Base-by-base conservation (phyloP, 2,797 vertebrate genomes). In the Enteromius thamalakanensis region DNA sequence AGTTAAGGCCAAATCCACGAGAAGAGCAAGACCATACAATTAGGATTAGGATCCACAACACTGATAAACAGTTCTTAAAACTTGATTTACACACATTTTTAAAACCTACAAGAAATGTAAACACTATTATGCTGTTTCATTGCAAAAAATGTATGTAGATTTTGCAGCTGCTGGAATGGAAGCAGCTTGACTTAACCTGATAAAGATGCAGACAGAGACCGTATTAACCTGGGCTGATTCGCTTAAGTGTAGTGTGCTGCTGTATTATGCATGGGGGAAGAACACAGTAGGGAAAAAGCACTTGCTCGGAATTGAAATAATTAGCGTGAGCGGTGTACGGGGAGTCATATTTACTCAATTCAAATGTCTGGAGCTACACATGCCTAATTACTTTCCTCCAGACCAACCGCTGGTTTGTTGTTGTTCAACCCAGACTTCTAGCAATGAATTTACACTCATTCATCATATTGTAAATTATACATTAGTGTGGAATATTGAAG, bases 341-440 rank as follows among this genome's bases (percentile, higher is more conserved):
- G 81, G 79, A 83, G 64, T 76, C 79, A 84, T 86, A 75, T 84
- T 79, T 76, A 80, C 77, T 80, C 62, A 58, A 64, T 80, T 84
- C 65, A 84, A 84, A 76, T 75, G 74, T 80, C 77, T 84, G 58
- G 79, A 72, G 79, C 81, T 76, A 79, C 64, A 86, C 74, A 85
- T 69, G 83, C 75, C 62, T 85, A 87, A 86, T 86, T 88, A 75
- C 79, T 42, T 85, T 87, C 72, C 70, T 78, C 76, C 64, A 83
- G 72, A 77, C 83, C 87, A 86, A 83, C 85, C 67, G 51, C 80
- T 82, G 82, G 47, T 88, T 82, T 86, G 77, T 84, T 84, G 71
- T 79, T 83, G 45, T 84, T 86, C 79, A 32, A 65, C 37, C 65
- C 77, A 47, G 37, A 83, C 45, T 80, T 85, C 76, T 79, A 77